Conservation (phyloP, 2,797 vertebrate genomes). For the Ammospiza maritima region DNA sequence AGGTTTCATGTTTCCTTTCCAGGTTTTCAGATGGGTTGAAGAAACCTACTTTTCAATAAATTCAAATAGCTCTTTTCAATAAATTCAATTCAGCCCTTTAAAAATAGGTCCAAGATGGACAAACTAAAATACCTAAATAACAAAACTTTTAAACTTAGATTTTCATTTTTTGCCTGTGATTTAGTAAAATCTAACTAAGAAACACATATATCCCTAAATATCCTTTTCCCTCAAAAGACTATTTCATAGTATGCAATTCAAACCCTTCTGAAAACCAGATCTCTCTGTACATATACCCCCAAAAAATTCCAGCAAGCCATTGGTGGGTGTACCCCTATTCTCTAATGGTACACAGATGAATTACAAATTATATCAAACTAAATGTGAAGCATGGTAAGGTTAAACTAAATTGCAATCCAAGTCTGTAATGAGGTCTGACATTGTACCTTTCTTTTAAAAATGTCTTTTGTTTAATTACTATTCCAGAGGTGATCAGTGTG, state of each 20-base stretch:
- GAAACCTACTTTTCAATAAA: neutral
- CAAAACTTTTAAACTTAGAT: neutral
- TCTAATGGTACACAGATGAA: neutral
- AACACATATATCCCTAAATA: neutral
- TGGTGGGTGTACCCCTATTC: neutral
- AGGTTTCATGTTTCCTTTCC: neutral
- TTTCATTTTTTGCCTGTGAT: neutral
- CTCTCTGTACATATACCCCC: neutral
- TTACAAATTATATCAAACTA: neutral
- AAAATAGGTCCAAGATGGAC: neutral
- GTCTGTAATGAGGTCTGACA: neutral
- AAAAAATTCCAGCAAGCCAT: neutral
- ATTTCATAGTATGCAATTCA: neutral
- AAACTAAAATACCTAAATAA: neutral
- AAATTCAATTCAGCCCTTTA: neutral
- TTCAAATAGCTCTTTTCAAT: neutral
- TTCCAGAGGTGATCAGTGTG: neutral
- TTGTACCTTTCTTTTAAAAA: neutral
- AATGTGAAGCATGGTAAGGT: neutral
- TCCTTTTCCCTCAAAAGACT: neutral
- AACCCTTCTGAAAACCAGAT: neutral
- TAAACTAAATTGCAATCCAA: neutral
- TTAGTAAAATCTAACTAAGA: neutral
- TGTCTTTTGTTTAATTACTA: neutral
- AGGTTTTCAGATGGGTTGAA: neutral